Base-by-base conservation (phyloP, 2,113 vertebrate species). In the Crotophaga sulcirostris region DNA sequence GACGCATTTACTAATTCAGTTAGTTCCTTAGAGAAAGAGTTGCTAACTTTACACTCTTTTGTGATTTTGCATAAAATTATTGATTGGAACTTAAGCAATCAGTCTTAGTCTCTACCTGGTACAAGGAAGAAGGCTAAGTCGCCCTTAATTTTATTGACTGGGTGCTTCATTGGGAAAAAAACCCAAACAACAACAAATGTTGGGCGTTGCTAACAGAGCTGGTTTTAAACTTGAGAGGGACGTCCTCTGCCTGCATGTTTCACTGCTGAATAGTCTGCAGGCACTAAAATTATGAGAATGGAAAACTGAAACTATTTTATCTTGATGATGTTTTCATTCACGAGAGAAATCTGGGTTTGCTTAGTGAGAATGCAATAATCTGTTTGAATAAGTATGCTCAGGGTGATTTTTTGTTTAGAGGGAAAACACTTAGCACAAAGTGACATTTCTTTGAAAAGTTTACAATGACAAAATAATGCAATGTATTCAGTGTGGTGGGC, bases 241-340 rank as follows among this genome's bases (percentile, higher is more conserved):
- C 36, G 12, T 66, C 47, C 38, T 38, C 56, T 59, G 51, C 2
- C 0, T 34, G 3, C 1, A 0, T 12, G 15, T 82, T 87, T 56
- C 29, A 45, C 36, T 16, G 5, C 15, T 2, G 13, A 33, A 56
- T 66, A 44, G 33, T 23, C 10, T 84, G 52, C 40, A 72, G 54
- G 28, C 28, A 6, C 36, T 16, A 10, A 7, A 87, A 21, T 38
- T 34, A 29, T 40, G 51, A 68, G 69, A 73, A 64, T 1, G 14
- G 49, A 13, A 26, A 83, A 52, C 31, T 55, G 9, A 70, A 82
- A 7, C 18, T 34, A 1, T 55, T 67, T n/a, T n/a, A 34, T 76
- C n/a, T 74, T 56, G 47, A 55, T 7, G 36, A 12, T 11, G 8
- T 47, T 75, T 45, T 28, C 68, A 66, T 20, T 16, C 76, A 47